Conservation (phyloP, 2,797 vertebrate species). For the Pipistrellus kuhlii region DNA sequence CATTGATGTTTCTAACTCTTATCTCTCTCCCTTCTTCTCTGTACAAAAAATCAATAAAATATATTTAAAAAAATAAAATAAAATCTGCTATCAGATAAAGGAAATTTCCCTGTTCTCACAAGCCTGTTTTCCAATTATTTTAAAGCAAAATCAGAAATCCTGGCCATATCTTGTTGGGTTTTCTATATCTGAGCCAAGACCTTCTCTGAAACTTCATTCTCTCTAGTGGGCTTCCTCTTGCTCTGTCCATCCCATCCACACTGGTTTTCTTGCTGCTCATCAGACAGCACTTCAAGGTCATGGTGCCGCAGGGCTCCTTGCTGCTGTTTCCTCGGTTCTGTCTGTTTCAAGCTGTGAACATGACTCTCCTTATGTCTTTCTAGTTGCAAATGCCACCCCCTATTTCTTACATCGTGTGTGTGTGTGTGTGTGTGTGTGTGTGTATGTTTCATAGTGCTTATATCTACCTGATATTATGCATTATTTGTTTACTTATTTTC, state of each 20-base stretch:
- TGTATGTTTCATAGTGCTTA: neutral
- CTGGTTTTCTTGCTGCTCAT: neutral
- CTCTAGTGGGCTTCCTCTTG: neutral
- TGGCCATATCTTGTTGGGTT: neutral
- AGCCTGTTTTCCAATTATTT: constrained; percentile 1
- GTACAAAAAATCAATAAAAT: no score
- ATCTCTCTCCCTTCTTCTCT: no score
- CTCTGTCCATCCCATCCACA: neutral
- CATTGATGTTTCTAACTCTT: no score
- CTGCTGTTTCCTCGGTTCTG: neutral
- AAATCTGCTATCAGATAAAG: neutral
- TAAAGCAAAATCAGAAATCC: constrained; percentile 17
- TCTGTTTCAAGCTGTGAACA: neutral
- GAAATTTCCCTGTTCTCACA: neutral
- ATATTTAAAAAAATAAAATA: no score
- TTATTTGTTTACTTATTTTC: neutral
- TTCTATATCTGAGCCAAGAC: neutral
- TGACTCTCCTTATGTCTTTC: neutral
- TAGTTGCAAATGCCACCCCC: neutral
- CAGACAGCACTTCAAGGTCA: neutral
- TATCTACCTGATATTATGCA: neutral
- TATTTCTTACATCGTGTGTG: neutral
- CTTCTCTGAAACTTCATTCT: neutral
- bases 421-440: no score
- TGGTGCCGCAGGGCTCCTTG: neutral